A percentile compares a stretch with the other conserved stretches of the same genome.
phyloP scores from a whole-genome alignment of 1,140 invertebrate genomes.

The Pteromalus puparum region DNA sequence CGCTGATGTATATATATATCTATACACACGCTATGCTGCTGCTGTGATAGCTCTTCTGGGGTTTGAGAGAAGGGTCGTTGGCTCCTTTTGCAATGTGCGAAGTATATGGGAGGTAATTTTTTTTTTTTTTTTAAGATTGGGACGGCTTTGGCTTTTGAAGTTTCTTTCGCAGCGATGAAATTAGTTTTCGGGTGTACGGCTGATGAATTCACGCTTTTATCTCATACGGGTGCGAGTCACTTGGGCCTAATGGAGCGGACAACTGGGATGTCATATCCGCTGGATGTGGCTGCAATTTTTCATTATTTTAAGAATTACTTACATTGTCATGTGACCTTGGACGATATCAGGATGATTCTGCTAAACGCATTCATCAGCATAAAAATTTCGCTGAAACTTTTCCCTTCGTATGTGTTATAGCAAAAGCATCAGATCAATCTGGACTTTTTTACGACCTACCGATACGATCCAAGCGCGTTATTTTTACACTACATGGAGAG shows the following conservation, averaged over 20 bases:
- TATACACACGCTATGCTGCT: not conserved
- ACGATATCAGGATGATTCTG: too few relatives aligned
- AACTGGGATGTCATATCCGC: not conserved
- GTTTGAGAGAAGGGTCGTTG: not conserved
- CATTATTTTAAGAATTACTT: not conserved
- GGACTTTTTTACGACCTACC: not conserved
- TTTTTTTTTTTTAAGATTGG: too few relatives aligned
- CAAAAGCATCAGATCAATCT: not conserved
- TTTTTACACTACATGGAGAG: not conserved
- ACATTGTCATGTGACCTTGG: too few relatives aligned
- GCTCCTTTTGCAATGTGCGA: not conserved
- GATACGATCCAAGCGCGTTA: not conserved
- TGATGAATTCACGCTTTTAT: not conserved
- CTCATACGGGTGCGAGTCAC: not conserved
- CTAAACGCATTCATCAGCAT: not conserved
- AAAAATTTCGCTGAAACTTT: not conserved
- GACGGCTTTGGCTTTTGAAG: not conserved
- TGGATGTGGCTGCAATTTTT: not conserved
- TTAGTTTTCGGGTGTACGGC: not conserved
- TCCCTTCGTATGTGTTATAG: not conserved
- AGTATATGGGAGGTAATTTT: too few relatives aligned
- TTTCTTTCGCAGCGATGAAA: not conserved
- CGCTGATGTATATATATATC: not conserved
- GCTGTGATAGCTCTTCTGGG: not conserved
- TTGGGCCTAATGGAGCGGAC: conserved; percentile 23